Conservation (phyloP, 1,140 invertebrate species). For the Brachionus rotundiformis region DNA sequence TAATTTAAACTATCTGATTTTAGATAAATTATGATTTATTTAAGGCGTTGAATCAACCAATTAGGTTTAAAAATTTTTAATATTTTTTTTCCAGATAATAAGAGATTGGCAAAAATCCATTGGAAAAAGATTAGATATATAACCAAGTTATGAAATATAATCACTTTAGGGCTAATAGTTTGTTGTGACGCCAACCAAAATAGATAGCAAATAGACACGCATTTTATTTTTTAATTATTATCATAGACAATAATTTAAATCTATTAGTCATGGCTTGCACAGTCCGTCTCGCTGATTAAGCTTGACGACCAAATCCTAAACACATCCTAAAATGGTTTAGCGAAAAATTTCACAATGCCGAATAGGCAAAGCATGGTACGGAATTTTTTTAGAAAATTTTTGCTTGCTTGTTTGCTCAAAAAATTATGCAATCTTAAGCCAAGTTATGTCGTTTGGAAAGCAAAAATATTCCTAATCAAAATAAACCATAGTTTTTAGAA, state of each 20-base stretch:
- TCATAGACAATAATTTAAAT: not conserved
- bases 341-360: too few relatives aligned
- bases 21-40: not conserved
- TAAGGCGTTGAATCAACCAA: not conserved
- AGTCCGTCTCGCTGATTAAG: not conserved
- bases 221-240: not conserved
- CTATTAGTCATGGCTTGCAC: not conserved
- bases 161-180: not conserved
- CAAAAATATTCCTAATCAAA: not conserved
- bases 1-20: conserved; percentile 16
- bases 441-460: not conserved
- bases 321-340: too few relatives aligned
- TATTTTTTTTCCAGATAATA: conserved; percentile 1
- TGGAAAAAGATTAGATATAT: not conserved
- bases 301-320: not conserved
- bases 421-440: not conserved
- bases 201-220: not conserved
- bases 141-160: conserved; percentile 13
- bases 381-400: not conserved
- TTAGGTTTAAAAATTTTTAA: not conserved
- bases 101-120: too few relatives aligned
- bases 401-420: not conserved
- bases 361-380: not conserved
- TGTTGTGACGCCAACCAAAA: not conserved
- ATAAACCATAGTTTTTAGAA: not conserved